Percentiles rank a stretch among this genome's conserved stretches.
phyloP scores from a whole-genome alignment of 64 coral and sea anemone species.

The Stylophora pistillata region DNA sequence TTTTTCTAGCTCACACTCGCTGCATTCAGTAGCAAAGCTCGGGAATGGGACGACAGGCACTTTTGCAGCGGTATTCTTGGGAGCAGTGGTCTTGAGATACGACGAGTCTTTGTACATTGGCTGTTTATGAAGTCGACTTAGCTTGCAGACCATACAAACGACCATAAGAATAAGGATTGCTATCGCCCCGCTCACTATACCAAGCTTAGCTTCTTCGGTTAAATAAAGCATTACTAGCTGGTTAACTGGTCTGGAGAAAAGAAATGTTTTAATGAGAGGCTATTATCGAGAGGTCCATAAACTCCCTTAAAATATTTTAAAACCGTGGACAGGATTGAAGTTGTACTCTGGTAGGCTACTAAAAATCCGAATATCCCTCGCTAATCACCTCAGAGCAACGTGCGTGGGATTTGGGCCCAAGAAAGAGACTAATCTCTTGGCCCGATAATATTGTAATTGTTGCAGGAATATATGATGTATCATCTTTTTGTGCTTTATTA shows the following conservation, averaged over 20 bases:
- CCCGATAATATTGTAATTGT: too few species aligned
- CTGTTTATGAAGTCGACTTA: slow-evolving; percentile 61
- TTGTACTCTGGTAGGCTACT: too few species aligned
- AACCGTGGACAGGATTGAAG: too few species aligned
- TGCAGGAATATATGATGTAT: too few species aligned
- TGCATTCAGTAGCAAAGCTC: slow-evolving; percentile 48
- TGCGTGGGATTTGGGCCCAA: too few species aligned
- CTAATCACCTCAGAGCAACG: too few species aligned
- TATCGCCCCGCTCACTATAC: slow-evolving; percentile 82
- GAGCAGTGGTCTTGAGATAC: background rate
- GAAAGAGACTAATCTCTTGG: too few species aligned
- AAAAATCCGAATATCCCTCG: too few species aligned
- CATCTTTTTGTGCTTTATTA: too few species aligned
- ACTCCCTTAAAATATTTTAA: too few species aligned
- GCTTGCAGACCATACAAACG: slow-evolving; percentile 90
- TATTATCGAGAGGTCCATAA: too few species aligned
- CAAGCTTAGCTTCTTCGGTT: slow-evolving; percentile 84
- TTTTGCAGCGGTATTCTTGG: slow-evolving; percentile 19
- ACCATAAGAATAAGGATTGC: slow-evolving; percentile 86
- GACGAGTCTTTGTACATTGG: slow-evolving; percentile 41
- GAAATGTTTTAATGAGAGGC: background rate
- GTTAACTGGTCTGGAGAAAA: background rate
- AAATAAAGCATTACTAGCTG: slow-evolving; percentile 63
- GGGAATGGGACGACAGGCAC: slow-evolving; percentile 11
- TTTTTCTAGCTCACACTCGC: slow-evolving; percentile 65